These are phyloP conservation scores for Chelonus insularis DNA, from an alignment of 1,140 invertebrate species.

Conservation along the genomic window DNA sequence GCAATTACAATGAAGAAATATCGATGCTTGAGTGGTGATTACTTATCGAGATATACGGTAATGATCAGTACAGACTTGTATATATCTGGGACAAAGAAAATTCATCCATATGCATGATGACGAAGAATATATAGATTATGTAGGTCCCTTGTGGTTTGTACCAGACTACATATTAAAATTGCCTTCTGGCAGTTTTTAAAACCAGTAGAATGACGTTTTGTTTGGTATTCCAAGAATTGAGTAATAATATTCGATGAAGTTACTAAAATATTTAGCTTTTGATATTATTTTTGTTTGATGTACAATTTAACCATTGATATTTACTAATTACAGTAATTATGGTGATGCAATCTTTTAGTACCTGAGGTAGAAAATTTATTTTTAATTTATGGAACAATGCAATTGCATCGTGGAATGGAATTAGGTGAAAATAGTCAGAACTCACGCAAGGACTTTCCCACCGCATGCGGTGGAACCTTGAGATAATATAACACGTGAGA, in stretches of 20 bases:
- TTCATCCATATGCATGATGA: neutral
- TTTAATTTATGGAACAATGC: conserved; percentile 17
- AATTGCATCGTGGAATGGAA: conserved; percentile 14
- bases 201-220: neutral
- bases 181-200: conserved; percentile 7
- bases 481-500: conserved; percentile 9
- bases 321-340: no score
- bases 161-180: neutral
- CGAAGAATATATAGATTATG: neutral
- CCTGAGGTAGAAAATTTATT: neutral
- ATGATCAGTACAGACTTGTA: conserved; percentile 7
- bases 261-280: neutral
- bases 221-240: neutral
- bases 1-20: conserved; percentile 9
- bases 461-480: neutral
- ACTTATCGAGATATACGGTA: conserved; percentile 8
- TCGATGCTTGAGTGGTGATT: neutral
- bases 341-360: no score
- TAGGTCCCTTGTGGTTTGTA: neutral
- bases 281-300: no score
- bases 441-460: conserved; percentile 18
- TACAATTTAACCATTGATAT: no score
- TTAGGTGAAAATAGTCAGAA: conserved; percentile 15
- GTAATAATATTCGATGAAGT: neutral
- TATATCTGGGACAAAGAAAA: conserved; percentile 10